phyloP scores from a whole-genome alignment of 2,113 vertebrate genomes.

The Sander lucioperca region DNA sequence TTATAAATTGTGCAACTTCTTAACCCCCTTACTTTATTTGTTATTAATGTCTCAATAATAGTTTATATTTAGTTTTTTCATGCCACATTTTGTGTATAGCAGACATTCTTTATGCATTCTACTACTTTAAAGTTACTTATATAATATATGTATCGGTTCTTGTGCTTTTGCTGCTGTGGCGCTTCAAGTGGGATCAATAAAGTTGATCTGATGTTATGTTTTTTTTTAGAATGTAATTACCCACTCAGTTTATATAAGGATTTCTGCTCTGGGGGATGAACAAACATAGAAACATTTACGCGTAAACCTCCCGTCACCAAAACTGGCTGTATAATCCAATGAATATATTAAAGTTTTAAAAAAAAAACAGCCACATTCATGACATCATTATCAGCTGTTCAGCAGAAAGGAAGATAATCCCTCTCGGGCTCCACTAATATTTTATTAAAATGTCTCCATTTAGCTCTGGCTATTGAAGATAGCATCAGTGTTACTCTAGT shows the following conservation, averaged over 20 bases:
- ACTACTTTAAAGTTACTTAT: neutral
- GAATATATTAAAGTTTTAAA: slow-evolving; percentile 18
- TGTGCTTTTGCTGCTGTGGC: neutral
- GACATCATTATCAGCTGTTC: slow-evolving; percentile 18
- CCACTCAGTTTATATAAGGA: neutral
- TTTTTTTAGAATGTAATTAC: neutral
- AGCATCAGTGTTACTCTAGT: slow-evolving; percentile 10
- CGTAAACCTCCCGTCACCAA: neutral
- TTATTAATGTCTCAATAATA: neutral
- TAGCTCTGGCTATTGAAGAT: slow-evolving; percentile 33
- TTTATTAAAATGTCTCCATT: slow-evolving; percentile 54
- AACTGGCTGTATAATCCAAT: neutral
- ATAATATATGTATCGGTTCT: neutral
- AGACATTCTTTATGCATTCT: neutral
- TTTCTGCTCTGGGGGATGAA: neutral
- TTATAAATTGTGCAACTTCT: neutral
- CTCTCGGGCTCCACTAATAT: slow-evolving; percentile 33
- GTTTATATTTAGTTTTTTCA: neutral
- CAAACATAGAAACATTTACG: neutral
- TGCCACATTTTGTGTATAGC: neutral
- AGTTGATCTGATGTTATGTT: neutral
- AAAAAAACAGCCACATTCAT: slow-evolving; percentile 3
- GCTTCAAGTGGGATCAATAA: neutral
- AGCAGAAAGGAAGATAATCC: slow-evolving; percentile 42
- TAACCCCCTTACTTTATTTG: neutral